phyloP scores from a whole-genome alignment of 1,140 invertebrate genomes.

The Chionoecetes opilio region DNA sequence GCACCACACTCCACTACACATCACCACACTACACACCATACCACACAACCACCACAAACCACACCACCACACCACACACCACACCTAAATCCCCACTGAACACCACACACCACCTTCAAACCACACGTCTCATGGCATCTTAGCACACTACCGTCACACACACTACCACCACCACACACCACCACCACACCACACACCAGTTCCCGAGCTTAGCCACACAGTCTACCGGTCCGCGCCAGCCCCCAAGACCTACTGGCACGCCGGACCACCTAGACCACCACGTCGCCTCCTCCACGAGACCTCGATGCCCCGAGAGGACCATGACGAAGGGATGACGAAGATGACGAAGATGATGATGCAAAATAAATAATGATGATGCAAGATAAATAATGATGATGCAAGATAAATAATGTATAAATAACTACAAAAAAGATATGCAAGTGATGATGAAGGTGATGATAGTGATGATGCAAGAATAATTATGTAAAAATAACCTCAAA shows the following conservation, averaged over 20 bases:
- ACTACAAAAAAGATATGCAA: too few species aligned
- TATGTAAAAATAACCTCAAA: neutral
- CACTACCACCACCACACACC: too few species aligned
- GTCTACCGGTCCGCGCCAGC: neutral
- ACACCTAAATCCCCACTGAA: neutral
- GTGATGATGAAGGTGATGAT: neutral
- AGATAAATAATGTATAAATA: neutral
- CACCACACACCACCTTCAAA: too few species aligned
- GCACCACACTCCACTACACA: too few species aligned
- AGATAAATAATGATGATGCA: too few species aligned
- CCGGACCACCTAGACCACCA: neutral
- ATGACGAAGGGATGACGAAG: neutral
- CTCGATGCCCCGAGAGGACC: neutral
- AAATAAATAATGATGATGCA: too few species aligned
- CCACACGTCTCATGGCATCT: too few species aligned
- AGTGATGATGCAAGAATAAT: neutral
- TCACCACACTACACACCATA: too few species aligned
- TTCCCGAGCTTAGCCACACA: too few species aligned
- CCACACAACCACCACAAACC: too few species aligned
- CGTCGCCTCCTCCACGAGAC: neutral
- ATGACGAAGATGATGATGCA: neutral
- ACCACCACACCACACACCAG: neutral
- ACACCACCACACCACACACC: conserved; percentile 5
- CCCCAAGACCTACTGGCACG: neutral
- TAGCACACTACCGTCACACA: too few species aligned